Percentiles rank a stretch among this genome's conserved stretches.
Conservation (phyloP, 2,113 vertebrate genomes). For the Rutilus rutilus region DNA sequence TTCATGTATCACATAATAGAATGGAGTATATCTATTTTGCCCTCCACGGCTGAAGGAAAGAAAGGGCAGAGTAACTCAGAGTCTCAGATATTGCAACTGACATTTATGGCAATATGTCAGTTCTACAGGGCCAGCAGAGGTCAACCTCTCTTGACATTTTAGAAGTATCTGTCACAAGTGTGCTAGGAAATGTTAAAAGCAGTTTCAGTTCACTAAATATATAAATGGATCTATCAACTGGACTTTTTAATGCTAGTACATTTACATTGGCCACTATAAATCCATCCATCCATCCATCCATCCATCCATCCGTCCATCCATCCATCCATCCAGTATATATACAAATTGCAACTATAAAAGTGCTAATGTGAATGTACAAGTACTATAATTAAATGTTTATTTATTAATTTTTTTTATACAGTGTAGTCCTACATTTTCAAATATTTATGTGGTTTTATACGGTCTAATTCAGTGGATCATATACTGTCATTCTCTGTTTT, state of each 20-base stretch:
- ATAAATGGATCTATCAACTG: not conserved
- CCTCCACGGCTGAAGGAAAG: not conserved
- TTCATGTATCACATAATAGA: not conserved
- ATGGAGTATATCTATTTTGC: not conserved
- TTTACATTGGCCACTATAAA: not conserved
- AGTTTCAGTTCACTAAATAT: not conserved
- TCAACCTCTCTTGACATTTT: slow-evolving; percentile 37
- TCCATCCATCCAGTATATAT: not conserved
- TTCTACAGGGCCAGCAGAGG: slow-evolving; percentile 19
- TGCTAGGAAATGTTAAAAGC: slow-evolving; percentile 4
- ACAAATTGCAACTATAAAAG: not conserved
- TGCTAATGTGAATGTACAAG: not conserved
- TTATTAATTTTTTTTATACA: not conserved
- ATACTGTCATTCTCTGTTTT: not conserved
- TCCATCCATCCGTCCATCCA: too few species aligned
- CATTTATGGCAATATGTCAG: slow-evolving; percentile 42
- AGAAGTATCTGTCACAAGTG: slow-evolving; percentile 16
- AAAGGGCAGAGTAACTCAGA: slow-evolving; percentile 1
- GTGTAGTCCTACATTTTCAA: not conserved
- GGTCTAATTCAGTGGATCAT: not conserved
- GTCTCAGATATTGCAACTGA: slow-evolving; percentile 36
- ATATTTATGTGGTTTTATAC: not conserved
- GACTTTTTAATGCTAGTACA: not conserved
- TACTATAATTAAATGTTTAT: not conserved
- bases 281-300: too few species aligned